Evolutionary conservation across 2,888 invertebrate species (phyloP), one percentile per base, ranked within the genome.

Genomic region (Malachius bipustulatus): DNA sequence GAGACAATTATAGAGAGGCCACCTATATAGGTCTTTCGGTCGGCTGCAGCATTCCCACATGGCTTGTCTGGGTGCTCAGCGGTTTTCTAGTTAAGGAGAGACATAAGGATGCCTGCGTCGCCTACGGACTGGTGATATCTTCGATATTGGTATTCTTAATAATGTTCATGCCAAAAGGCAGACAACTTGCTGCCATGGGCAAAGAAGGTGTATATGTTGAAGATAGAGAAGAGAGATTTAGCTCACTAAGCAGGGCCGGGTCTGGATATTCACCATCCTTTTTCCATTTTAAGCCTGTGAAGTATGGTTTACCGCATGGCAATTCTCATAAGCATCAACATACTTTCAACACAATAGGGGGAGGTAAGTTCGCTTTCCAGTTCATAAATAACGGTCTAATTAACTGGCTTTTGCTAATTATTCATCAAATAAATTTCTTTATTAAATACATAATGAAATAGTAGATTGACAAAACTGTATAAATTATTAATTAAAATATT

Each of bases 101-200:
- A 44, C 82, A 84, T 55, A 75, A 80, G 47, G 87, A 88, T 61
- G 88, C 88, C 9, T 88, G 89, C 63, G 71, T 91, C 35, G 91
- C 90, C 13, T 88, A 87, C 51, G 93, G 93, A 1, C 69, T 93
- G 46, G 75, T 90, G 30, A 75, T 82, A 36, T 88, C 85, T 10
- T 82, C 89, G 43, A 75, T 81, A 8, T 76, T 88, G 30, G 80
- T 90, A 34, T 88, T 93, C 63, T 73, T 89, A 49, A 78, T 90
- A 37, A 91, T 93, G 91, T 93, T 93, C 63, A 80, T 90, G 65
- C 82, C 91, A 16, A 91, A 85, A 66, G 90, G 91, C 16, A 71
- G 91, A 26, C 88, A 93, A 53, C 65, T 93, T 51, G 90, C 90
- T 1, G 90, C 90, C 31, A 77, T 91, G 69, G 91, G 91, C 30